A percentile compares a stretch with the other conserved stretches of the same genome.
Conservation (phyloP, 2,888 invertebrate species). For the Sacculina carcini region DNA sequence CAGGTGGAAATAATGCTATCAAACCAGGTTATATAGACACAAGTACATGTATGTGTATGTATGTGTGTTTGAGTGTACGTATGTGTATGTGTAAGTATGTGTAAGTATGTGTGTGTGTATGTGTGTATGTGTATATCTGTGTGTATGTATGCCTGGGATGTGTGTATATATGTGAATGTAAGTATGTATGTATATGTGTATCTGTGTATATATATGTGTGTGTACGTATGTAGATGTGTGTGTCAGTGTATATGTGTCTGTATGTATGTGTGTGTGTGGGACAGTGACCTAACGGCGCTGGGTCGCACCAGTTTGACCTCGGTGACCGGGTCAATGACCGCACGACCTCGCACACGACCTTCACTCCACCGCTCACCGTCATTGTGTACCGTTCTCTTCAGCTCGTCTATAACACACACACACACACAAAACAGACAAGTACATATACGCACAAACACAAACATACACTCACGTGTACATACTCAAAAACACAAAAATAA, state of each 20-base stretch:
- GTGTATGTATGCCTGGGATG: no score
- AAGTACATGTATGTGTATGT: no score
- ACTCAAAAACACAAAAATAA: no score
- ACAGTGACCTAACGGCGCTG: conserved; percentile 10
- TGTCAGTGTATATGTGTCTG: no score
- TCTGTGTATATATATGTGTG: not conserved
- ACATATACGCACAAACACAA: no score
- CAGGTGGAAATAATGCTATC: not conserved
- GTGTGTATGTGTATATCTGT: not conserved
- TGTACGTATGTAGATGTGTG: not conserved
- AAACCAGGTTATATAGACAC: not conserved
- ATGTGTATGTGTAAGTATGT: no score
- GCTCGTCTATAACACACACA: conserved; percentile 27
- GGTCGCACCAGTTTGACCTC: conserved; percentile 31
- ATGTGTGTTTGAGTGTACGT: no score
- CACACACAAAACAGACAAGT: not conserved
- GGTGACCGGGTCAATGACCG: conserved; percentile 35
- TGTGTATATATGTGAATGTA: no score
- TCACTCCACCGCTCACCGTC: conserved; percentile 39
- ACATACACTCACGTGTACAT: no score
- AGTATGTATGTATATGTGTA: not conserved
- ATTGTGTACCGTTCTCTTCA: conserved; percentile 37
- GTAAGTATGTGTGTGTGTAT: not conserved
- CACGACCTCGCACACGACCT: conserved; percentile 33
- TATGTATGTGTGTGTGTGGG: no score